Conservation (phyloP, 2,888 invertebrate species). For the Notodonta dromedarius region DNA sequence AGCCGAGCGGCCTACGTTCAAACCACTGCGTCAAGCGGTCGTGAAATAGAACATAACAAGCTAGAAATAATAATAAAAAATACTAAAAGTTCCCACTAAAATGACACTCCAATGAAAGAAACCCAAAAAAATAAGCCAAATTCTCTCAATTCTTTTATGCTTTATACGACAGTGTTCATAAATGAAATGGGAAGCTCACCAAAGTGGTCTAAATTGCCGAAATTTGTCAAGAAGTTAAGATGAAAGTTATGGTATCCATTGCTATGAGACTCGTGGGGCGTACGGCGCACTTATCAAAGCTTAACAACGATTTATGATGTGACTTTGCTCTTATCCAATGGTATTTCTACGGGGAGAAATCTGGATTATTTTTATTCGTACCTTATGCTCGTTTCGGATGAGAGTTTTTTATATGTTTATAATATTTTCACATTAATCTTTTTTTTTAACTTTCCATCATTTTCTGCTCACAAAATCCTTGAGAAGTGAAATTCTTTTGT, state of each 20-base stretch:
- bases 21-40: too few relatives aligned
- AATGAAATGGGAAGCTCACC: conserved; percentile 29
- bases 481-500: too few relatives aligned
- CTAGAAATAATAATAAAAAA: too few relatives aligned
- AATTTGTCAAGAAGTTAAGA: conserved; percentile 64
- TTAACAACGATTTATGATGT: conserved; percentile 62
- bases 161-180: conserved; percentile 28
- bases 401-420: too few relatives aligned
- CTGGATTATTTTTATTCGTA: neutral
- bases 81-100: neutral
- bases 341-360: neutral
- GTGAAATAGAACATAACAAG: too few relatives aligned
- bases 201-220: conserved; percentile 55
- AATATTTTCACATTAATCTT: neutral
- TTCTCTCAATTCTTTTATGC: conserved; percentile 18
- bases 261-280: conserved; percentile 47
- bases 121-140: neutral
- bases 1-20: too few relatives aligned
- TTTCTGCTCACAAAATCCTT: too few relatives aligned
- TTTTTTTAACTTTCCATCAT: neutral
- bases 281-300: conserved; percentile 61
- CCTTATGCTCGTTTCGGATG: too few relatives aligned
- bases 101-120: neutral
- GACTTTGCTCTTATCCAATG: neutral
- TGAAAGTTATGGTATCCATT: conserved; percentile 62